A percentile compares a stretch with the other conserved stretches of the same genome.
Evolutionary conservation across 2,113 vertebrate genomes (phyloP).

Genomic region (Felis catus): DNA sequence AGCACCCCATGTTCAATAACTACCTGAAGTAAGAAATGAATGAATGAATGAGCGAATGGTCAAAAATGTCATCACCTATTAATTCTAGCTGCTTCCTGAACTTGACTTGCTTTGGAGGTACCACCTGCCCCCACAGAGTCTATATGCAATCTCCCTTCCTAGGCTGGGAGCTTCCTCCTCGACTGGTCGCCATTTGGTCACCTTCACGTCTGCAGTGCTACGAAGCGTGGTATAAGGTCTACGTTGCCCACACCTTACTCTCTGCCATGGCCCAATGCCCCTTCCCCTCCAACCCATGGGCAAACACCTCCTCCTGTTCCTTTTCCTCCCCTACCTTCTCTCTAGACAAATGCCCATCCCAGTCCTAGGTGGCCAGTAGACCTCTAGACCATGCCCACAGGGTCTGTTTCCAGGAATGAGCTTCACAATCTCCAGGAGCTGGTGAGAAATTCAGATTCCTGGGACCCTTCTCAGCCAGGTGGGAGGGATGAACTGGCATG

Average conservation of each 20-base stretch:
- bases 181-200: background rate
- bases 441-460: background rate
- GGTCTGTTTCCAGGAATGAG: background rate
- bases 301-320: background rate
- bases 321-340: background rate
- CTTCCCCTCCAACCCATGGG: background rate
- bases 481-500: background rate
- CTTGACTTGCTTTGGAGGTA: background rate
- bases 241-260: background rate
- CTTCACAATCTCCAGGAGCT: background rate
- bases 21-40: background rate
- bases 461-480: background rate
- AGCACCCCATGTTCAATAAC: background rate
- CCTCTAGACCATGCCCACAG: background rate
- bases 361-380: background rate
- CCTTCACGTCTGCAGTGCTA: background rate
- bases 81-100: background rate
- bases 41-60: background rate
- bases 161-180: background rate
- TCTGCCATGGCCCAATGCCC: background rate
- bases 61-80: background rate
- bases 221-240: background rate
- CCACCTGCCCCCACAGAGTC: rapidly evolving
- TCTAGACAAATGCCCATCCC: background rate
- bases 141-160: background rate